Base-by-base conservation (phyloP, 2,888 invertebrate species). In the Unio pictorum region DNA sequence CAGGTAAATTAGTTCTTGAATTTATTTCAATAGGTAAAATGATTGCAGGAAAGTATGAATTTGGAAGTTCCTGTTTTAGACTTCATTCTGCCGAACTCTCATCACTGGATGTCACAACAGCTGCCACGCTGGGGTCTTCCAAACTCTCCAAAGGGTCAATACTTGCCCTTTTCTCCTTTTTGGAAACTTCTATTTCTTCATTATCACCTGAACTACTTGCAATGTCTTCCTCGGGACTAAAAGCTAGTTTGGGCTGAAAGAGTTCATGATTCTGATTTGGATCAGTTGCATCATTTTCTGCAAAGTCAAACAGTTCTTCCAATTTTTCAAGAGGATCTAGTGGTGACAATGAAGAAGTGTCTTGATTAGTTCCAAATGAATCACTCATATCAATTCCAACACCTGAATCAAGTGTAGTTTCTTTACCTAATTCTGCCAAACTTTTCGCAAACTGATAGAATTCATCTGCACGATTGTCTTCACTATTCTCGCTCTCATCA, bases 101-200 rank as follows among this genome's bases (percentile, higher is more conserved):
- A 34, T 83, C 84, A 64, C 81, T 82, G 17, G 84, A 84, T 58
- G 81, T 83, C 64, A 76, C 76, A 58, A 74, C 67, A 55, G 79
- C 80, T 28, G 74, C 75, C 18, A 78, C 75, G 45, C 75, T 74
- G 23, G 80, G 68, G 45, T 82, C 77, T 71, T 86, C 85, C 55
- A 87, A 72, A 26, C 78, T 78, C 28, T 80, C 79, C 28, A 86
- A 64, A 8, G 85, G 86, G 68, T 87, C 87, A 11, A 81, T 64
- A 66, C 84, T 86, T 15, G 69, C 66, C 18, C 83, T 69, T 71
- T 83, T 84, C 45, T 75, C 75, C 28, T 66, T 79, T 17, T 69
- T 74, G 28, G 58, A 67, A 28, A 67, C 72, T 11, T 73, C 78
- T n/a, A 63, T 60, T 23, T 76, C 73, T 60, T 77, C 78, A n/a